Evolutionary conservation across 2,888 invertebrate species (phyloP), one percentile per base, ranked within the genome.

Genomic region (Brachyopa scutellaris): DNA sequence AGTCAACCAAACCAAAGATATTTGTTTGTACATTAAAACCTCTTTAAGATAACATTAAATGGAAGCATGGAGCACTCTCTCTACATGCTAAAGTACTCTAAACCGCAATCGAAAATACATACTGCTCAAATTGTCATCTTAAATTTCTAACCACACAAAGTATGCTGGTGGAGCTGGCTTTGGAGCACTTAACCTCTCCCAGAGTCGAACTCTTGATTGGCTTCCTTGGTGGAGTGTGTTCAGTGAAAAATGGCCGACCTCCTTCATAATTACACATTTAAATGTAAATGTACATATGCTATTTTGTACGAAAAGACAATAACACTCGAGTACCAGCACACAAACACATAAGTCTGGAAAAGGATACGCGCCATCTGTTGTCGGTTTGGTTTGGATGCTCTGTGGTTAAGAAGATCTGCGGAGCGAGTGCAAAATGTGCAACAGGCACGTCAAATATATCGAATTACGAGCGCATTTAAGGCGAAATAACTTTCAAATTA

Each of bases 401-500:
- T 40, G 13, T 21, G 55, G 78, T 62, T 53, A 19, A 59, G 55
- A 38, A 53, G 38, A 62, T 40, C 8, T 17, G 15, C 15, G 1
- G 15, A 42, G 38, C 36, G 15, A 7, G 31, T 29, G 36, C 38
- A 51, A 51, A 67, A 69, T 69, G 70, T 77, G 77, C 82, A 82
- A 49, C 82, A 66, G 55, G 15, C 77, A 76, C 77, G 66, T 77
- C 77, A 72, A 70, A 82, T 47, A 21, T 64, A 77, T 82, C 72
- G 77, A 77, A 82, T 82, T 82, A 77, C 77, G 53, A 66, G 72
- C n/a, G n/a, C 77, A 70, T 82, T 82, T 77, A 72, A 77, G 59
- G 33, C 47, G 66, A 72, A 82, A 82, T 82, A 66, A 82, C 82
- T 82, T 82, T 82, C 76, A 77, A 82, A 82, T 82, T 69, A 61